Evolutionary conservation across 1,140 invertebrate genomes (phyloP).

Genomic region (Drosophila pachea): DNA sequence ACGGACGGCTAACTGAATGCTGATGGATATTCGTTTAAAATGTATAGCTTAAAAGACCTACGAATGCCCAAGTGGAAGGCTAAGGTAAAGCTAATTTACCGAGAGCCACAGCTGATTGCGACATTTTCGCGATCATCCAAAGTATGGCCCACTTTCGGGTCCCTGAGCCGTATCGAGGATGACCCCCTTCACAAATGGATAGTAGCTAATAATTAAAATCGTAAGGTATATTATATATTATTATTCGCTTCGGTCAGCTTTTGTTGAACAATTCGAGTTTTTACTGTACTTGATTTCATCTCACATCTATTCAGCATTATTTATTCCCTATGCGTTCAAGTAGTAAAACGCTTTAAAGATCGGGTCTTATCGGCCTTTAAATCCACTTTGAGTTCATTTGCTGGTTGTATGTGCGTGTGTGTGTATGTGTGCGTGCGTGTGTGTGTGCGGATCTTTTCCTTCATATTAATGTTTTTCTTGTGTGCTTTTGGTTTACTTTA

Average conservation of each 20-base stretch:
- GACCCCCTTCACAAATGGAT: too few species aligned
- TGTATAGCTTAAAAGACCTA: conserved; percentile 12
- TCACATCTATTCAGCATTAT: background rate
- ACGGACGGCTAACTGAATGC: conserved; percentile 1
- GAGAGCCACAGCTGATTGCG: too few species aligned
- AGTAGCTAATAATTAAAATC: too few species aligned
- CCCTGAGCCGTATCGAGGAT: too few species aligned
- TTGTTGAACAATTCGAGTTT: background rate
- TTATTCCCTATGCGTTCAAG: background rate
- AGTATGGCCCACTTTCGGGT: too few species aligned
- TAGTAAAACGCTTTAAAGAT: conserved; percentile 5
- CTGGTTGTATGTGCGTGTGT: background rate
- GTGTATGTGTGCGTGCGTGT: background rate
- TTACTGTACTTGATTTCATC: background rate
- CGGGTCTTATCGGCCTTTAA: conserved; percentile 9
- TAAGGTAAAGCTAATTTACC: too few species aligned
- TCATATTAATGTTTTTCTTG: conserved; percentile 22
- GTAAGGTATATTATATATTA: too few species aligned
- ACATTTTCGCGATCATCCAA: too few species aligned
- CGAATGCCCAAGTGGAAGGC: background rate
- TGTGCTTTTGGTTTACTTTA: conserved; percentile 29
- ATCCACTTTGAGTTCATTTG: conserved; percentile 12
- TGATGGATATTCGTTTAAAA: conserved; percentile 10
- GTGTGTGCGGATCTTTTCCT: conserved; percentile 4
- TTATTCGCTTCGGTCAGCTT: background rate